Evolutionary conservation across 2,888 invertebrate species (phyloP).

Genomic region (Perizoma flavofasciatum): DNA sequence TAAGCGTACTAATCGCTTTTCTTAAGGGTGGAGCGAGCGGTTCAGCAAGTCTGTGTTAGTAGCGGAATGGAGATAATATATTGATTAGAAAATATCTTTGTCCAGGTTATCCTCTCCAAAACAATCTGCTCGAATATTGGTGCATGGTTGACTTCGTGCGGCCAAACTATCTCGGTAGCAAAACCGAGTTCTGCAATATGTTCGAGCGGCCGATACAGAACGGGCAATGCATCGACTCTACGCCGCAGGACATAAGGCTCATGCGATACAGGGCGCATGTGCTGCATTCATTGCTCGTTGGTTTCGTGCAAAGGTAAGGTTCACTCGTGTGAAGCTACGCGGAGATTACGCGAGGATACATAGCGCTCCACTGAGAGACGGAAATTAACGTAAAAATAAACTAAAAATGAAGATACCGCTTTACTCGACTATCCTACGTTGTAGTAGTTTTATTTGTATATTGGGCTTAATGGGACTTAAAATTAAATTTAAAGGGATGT

Average conservation of each 20-base stretch:
- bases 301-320: slow-evolving; percentile 94
- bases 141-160: slow-evolving; percentile 99
- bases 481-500: too few species aligned
- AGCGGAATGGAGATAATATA: too few species aligned
- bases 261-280: slow-evolving; percentile 99
- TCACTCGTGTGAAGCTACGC: not conserved
- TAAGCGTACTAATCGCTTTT: too few species aligned
- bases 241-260: slow-evolving; percentile 95
- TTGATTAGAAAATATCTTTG: slow-evolving; percentile 3
- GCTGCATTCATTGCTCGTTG: slow-evolving; percentile 95
- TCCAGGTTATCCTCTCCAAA: slow-evolving; percentile 96
- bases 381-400: too few species aligned
- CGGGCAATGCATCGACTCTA: slow-evolving; percentile 98
- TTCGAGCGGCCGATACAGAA: slow-evolving; percentile 99
- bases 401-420: too few species aligned
- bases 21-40: too few species aligned
- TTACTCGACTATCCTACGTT: too few species aligned
- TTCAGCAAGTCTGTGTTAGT: too few species aligned
- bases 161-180: slow-evolving; percentile 98
- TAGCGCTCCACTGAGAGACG: too few species aligned
- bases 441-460: too few species aligned
- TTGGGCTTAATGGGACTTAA: too few species aligned
- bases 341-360: too few species aligned
- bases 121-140: slow-evolving; percentile 98
- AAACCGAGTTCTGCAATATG: slow-evolving; percentile 99